A percentile compares a stretch with the other conserved stretches of the same genome.
Conservation (phyloP, 2,113 vertebrate genomes). For the Petroica traversi region DNA sequence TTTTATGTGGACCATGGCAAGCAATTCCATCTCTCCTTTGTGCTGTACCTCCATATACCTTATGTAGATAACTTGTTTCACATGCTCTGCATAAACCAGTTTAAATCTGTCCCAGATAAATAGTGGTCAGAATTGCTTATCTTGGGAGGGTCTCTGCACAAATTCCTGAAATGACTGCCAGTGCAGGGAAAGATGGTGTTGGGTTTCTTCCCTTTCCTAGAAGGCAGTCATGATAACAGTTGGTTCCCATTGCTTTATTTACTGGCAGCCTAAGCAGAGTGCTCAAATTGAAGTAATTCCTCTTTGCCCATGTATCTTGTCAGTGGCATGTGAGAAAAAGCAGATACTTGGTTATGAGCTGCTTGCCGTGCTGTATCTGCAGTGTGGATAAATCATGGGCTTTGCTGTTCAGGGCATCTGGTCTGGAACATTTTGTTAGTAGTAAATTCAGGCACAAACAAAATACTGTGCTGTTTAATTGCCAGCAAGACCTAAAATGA, state of each 20-base stretch:
- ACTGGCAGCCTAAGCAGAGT: not conserved
- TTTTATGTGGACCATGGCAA: not conserved
- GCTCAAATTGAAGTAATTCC: not conserved
- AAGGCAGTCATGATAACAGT: not conserved
- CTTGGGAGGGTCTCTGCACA: not conserved
- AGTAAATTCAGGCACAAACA: conserved; percentile 3
- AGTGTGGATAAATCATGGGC: not conserved
- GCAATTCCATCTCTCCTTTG: not conserved
- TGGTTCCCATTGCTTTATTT: conserved; percentile 12
- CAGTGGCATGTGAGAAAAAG: conserved; percentile 1
- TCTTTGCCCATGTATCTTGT: not conserved
- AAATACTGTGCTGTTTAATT: conserved; percentile 18
- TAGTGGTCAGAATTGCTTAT: not conserved
- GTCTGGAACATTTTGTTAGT: conserved; percentile 38
- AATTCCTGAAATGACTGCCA: not conserved
- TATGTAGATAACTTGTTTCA: not conserved
- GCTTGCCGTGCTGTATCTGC: not conserved
- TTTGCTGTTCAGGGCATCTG: not conserved
- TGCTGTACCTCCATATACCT: not conserved
- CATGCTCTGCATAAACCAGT: not conserved
- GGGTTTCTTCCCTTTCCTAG: not conserved
- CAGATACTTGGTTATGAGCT: not conserved
- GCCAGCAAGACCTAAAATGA: conserved; percentile 9
- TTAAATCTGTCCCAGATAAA: not conserved
- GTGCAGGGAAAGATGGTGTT: not conserved